Percentiles rank a stretch among this genome's conserved stretches.
These are phyloP conservation scores for Mesaphorura yosii DNA, from an alignment of 1,140 invertebrate species.

Conservation along the genomic window DNA sequence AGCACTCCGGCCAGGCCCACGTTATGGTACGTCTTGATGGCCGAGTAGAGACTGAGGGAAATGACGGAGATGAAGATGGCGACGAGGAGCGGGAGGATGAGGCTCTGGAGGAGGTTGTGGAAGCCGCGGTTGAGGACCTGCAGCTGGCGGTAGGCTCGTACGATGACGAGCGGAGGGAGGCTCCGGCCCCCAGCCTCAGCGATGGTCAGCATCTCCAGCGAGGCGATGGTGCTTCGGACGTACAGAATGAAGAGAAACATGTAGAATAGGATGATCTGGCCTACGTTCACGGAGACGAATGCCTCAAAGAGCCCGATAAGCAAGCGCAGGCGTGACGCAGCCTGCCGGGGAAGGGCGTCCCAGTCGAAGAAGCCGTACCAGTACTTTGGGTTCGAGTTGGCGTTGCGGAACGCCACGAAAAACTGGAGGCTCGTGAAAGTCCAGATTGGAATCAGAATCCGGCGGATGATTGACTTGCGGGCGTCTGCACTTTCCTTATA, in stretches of 20 bases:
- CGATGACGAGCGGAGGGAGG: too few relatives aligned
- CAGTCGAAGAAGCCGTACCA: not conserved
- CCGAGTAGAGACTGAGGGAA: too few relatives aligned
- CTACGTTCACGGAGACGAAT: not conserved
- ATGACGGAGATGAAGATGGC: too few relatives aligned
- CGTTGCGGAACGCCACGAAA: not conserved
- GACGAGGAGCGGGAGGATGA: too few relatives aligned
- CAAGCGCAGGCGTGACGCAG: too few relatives aligned
- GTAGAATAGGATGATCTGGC: not conserved
- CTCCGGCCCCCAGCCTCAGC: too few relatives aligned
- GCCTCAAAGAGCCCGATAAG: not conserved
- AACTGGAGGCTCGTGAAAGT: not conserved
- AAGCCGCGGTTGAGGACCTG: too few relatives aligned
- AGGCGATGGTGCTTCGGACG: not conserved
- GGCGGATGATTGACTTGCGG: not conserved
- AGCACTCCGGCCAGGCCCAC: too few relatives aligned
- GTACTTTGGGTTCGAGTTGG: slow-evolving; percentile 1
- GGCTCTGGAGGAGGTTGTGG: too few relatives aligned
- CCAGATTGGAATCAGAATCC: not conserved
- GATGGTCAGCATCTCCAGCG: too few relatives aligned
- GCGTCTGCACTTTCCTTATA: not conserved
- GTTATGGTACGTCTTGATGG: too few relatives aligned
- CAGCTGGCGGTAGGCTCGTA: too few relatives aligned
- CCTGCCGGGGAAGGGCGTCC: not conserved
- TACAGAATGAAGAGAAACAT: not conserved